phyloP scores from a whole-genome alignment of 2,797 vertebrate genomes.

The Cryptoblepharus egeriae region DNA sequence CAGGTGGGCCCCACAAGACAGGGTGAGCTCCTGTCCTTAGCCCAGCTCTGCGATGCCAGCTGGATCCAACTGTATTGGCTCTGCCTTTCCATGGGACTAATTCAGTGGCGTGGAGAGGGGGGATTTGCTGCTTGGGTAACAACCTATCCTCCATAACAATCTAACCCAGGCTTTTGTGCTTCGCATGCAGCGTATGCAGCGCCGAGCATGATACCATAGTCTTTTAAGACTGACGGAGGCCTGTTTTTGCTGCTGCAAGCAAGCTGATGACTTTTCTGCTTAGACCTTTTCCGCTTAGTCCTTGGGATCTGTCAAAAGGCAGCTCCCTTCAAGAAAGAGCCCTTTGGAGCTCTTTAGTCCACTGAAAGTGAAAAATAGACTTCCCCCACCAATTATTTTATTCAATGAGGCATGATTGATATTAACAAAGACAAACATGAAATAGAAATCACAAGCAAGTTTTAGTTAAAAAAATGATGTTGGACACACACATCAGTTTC shows the following conservation, averaged over 20 bases:
- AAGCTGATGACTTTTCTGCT: not conserved
- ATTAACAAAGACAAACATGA: not conserved
- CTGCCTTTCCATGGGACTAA: no score
- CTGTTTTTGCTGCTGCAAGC: not conserved
- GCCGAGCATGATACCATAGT: no score
- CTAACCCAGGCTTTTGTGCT: no score
- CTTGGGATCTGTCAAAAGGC: not conserved
- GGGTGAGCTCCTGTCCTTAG: no score
- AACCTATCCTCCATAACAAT: no score
- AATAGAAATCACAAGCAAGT: conserved; percentile 22
- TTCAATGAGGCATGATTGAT: conserved; percentile 1
- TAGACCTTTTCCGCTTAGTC: not conserved
- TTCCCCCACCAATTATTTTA: not conserved
- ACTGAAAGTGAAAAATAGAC: conserved; percentile 4
- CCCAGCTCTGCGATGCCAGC: no score
- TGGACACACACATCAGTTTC: conserved; percentile 8
- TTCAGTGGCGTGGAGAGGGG: no score
- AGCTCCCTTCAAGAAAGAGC: not conserved
- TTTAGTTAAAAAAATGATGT: not conserved
- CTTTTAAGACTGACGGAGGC: no score
- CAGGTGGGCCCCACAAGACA: no score
- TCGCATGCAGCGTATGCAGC: no score
- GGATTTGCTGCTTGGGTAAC: no score
- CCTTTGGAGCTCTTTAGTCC: not conserved
- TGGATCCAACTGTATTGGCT: no score